phyloP scores from a whole-genome alignment of 2,797 vertebrate species.

The Enteromius treurensis region DNA sequence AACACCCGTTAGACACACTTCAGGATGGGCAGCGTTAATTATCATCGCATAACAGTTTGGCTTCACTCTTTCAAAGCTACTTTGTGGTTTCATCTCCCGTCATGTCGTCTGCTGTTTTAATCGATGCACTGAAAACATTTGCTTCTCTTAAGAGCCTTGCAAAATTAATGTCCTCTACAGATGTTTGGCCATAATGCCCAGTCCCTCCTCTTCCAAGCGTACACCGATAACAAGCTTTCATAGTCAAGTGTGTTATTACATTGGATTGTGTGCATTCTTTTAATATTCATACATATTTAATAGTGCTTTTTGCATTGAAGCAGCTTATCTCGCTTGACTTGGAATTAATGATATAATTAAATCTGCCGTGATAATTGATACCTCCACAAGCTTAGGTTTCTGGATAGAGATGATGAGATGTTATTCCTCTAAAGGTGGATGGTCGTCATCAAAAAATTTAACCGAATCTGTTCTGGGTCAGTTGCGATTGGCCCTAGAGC shows the following conservation, averaged over 20 bases:
- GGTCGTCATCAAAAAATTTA: constrained; percentile 5
- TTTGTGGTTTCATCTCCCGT: constrained; percentile 17
- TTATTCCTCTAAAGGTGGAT: constrained; percentile 3
- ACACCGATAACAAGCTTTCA: constrained; percentile 7
- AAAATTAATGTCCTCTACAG: constrained; percentile 33
- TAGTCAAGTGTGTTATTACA: constrained; percentile 28
- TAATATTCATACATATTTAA: constrained; percentile 34
- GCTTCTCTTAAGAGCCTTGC: constrained; percentile 32
- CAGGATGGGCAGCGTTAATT: constrained; percentile 13
- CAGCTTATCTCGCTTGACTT: constrained; percentile 8
- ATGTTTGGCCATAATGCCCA: constrained; percentile 21
- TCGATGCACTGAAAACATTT: constrained; percentile 14
- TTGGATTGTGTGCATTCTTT: constrained; percentile 13
- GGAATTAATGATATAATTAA: constrained; percentile 27
- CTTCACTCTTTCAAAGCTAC: constrained; percentile 9
- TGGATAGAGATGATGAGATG: constrained; percentile 16
- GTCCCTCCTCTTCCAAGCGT: background rate
- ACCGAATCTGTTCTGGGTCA: background rate
- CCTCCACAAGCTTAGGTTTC: constrained; percentile 4
- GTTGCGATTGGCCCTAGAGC: background rate
- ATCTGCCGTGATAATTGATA: constrained; percentile 14
- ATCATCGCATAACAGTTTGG: constrained; percentile 22
- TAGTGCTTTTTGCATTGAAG: background rate
- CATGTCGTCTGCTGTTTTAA: constrained; percentile 31
- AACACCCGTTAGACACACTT: constrained; percentile 12